Evolutionary conservation across 2,797 vertebrate genomes (phyloP).

Genomic region (Neostethus bicornis): DNA sequence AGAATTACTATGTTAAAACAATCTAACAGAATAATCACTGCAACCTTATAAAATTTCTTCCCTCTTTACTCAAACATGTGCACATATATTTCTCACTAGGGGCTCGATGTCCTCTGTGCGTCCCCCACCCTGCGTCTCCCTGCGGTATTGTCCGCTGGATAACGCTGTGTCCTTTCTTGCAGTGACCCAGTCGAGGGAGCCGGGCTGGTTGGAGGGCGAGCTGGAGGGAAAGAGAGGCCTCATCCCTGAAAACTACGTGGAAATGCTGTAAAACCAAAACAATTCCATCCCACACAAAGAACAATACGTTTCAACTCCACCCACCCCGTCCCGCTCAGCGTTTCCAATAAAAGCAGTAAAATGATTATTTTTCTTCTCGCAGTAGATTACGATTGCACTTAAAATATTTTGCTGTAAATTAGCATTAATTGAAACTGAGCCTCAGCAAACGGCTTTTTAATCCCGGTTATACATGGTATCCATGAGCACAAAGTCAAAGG

Average conservation of each 20-base stretch:
- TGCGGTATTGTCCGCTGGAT: slow-evolving; percentile 12
- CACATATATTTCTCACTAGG: slow-evolving; percentile 20
- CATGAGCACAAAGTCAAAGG: slow-evolving; percentile 77
- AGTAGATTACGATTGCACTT: slow-evolving; percentile 32
- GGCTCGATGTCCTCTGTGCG: slow-evolving; percentile 46
- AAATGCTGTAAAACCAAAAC: slow-evolving; percentile 83
- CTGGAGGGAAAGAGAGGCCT: slow-evolving; percentile 94
- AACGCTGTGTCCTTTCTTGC: slow-evolving; percentile 60
- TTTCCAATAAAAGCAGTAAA: slow-evolving; percentile 20
- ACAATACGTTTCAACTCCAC: slow-evolving; percentile 30
- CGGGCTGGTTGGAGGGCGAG: slow-evolving; percentile 97
- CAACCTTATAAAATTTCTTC: slow-evolving; percentile 19
- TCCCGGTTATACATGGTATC: slow-evolving; percentile 87
- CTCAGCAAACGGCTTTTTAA: slow-evolving; percentile 24
- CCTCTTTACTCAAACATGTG: slow-evolving; percentile 20
- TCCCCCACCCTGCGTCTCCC: slow-evolving; percentile 28
- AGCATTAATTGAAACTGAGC: slow-evolving; percentile 24
- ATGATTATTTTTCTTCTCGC: slow-evolving; percentile 18
- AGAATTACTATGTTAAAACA: slow-evolving; percentile 7
- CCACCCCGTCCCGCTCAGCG: slow-evolving; percentile 26
- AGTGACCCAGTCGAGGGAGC: slow-evolving; percentile 95
- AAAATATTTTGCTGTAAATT: slow-evolving; percentile 36
- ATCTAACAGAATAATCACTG: slow-evolving; percentile 7
- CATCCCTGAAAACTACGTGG: slow-evolving; percentile 98
- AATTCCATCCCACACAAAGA: slow-evolving; percentile 23